A percentile compares a stretch with the other conserved stretches of the same genome.
phyloP scores from a whole-genome alignment of 1,140 invertebrate species.

The Pomacea maculata region DNA sequence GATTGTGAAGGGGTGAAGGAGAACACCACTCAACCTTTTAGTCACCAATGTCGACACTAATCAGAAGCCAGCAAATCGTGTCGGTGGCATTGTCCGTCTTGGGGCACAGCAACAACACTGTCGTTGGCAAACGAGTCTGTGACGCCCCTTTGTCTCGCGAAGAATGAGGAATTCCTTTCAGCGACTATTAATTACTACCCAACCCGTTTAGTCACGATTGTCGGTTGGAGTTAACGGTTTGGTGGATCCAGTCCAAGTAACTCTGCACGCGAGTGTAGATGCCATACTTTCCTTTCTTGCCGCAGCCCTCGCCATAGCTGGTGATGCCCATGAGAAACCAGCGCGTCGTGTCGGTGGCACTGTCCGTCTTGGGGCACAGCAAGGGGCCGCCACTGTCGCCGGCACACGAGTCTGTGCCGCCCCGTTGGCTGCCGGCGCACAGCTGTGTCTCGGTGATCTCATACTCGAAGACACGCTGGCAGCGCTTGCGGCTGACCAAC shows the following conservation, averaged over 20 bases:
- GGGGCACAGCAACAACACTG: too few relatives aligned
- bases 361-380: conserved; percentile 70
- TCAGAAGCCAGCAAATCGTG: too few relatives aligned
- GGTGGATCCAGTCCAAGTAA: conserved; percentile 85
- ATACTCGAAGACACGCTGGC: conserved; percentile 71
- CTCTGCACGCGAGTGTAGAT: conserved; percentile 90
- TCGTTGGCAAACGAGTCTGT: too few relatives aligned
- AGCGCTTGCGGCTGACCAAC: conserved; percentile 82
- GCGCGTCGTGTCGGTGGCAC: conserved; percentile 37
- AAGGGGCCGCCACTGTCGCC: conserved; percentile 78
- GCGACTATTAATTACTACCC: too few relatives aligned
- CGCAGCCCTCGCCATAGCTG: conserved; percentile 94
- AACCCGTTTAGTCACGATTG: not conserved
- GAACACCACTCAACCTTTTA: too few relatives aligned
- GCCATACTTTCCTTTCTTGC: conserved; percentile 87
- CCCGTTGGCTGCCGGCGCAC: conserved; percentile 70
- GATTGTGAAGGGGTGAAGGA: too few relatives aligned
- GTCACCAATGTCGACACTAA: too few relatives aligned
- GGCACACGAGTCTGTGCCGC: conserved; percentile 71
- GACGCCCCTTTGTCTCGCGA: too few relatives aligned
- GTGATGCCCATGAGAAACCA: conserved; percentile 91
- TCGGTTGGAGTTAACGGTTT: conserved; percentile 52
- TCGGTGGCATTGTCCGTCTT: too few relatives aligned
- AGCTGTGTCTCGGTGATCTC: conserved; percentile 74
- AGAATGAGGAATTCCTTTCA: too few relatives aligned